Conservation (phyloP, 1,140 invertebrate genomes). For the Argopecten irradians region DNA sequence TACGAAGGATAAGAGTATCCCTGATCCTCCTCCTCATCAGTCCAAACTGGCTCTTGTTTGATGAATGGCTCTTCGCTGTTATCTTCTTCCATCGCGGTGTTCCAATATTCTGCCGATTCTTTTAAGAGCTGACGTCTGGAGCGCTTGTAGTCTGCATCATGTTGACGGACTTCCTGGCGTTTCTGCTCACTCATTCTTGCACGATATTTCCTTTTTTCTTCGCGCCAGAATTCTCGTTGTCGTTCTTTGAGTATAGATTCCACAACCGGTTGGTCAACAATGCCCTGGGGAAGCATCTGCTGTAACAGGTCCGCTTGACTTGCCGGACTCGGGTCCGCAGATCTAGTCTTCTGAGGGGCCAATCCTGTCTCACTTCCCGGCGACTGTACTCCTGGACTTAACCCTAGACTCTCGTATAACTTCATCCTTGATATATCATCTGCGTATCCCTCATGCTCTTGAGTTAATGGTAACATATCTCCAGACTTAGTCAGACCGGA, state of each 20-base stretch:
- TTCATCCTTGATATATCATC: not conserved
- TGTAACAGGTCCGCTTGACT: not conserved
- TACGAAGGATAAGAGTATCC: not conserved
- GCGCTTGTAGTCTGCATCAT: not conserved
- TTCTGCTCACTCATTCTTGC: constrained; percentile 5
- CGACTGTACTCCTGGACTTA: not conserved
- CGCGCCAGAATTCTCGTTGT: not conserved
- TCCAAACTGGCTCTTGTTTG: not conserved
- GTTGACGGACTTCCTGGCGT: not conserved
- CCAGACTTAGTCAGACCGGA: not conserved
- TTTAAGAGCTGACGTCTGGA: not conserved
- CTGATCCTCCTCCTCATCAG: not conserved
- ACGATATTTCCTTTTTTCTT: constrained; percentile 3
- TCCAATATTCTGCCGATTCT: not conserved
- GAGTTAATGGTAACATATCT: not conserved
- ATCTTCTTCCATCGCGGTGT: not conserved
- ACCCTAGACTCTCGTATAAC: not conserved
- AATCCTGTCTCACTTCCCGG: not conserved
- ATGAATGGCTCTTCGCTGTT: not conserved
- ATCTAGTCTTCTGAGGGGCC: not conserved
- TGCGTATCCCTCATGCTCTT: not conserved
- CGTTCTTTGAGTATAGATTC: not conserved
- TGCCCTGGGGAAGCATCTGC: not conserved
- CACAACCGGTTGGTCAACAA: not conserved
- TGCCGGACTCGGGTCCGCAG: not conserved